Percentiles rank a stretch among this genome's conserved stretches.
phyloP scores from a whole-genome alignment of 1,140 invertebrate species.

The Microvelia longipes region DNA sequence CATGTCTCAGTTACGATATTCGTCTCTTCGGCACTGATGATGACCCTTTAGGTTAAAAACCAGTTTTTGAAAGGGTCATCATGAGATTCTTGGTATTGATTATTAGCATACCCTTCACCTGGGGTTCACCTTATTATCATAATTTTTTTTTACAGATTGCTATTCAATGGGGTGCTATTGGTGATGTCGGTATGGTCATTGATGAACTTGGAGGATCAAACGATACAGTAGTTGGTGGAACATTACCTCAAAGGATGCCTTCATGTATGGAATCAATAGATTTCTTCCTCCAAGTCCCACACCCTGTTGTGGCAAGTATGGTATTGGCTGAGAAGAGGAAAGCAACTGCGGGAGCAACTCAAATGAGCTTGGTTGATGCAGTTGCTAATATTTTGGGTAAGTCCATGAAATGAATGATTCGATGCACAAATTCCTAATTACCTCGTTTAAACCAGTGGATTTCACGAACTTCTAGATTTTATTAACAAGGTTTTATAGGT shows the following conservation, averaged over 20 bases:
- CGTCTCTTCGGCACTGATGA: no score
- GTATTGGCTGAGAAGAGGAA: constrained; percentile 58
- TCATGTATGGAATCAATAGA: constrained; percentile 79
- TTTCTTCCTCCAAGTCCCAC: constrained; percentile 67
- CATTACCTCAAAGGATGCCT: constrained; percentile 76
- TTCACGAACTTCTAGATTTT: no score
- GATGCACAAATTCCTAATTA: no score
- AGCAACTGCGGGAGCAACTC: constrained; percentile 27
- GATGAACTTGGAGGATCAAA: constrained; percentile 68
- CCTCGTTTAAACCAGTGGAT: no score
- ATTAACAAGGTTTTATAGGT: no score
- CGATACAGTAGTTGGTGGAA: constrained; percentile 82
- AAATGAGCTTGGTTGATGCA: constrained; percentile 47
- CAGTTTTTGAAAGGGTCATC: no score
- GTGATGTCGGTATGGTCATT: constrained; percentile 82
- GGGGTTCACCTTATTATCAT: no score
- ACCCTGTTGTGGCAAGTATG: constrained; percentile 71
- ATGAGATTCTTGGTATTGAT: no score
- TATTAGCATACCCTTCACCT: no score
- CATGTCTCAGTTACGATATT: no score
- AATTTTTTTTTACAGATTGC: constrained; percentile 49
- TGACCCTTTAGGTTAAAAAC: no score
- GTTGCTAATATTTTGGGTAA: constrained; percentile 69
- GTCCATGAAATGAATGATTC: no score
- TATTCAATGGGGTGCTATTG: constrained; percentile 96